A percentile compares a stretch with the other conserved stretches of the same genome.
These are phyloP conservation scores for Enteromius afrohamiltoni DNA, from an alignment of 2,797 vertebrate species.

Conservation along the genomic window DNA sequence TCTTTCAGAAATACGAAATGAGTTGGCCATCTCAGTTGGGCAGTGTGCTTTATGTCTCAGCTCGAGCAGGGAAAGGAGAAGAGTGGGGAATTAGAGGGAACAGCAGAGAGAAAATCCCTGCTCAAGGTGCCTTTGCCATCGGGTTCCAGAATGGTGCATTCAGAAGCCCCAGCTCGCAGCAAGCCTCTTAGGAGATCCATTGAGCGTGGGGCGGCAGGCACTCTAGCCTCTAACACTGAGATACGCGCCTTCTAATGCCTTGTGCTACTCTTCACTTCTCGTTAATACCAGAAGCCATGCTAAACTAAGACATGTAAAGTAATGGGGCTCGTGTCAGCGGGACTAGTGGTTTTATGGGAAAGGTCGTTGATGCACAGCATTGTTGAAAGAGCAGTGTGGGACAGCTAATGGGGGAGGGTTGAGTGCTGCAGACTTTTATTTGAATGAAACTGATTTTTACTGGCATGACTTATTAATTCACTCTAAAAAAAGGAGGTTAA, in stretches of 20 bases:
- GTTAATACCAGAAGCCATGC: constrained; percentile 48
- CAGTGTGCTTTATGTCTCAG: constrained; percentile 35
- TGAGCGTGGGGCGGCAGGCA: constrained; percentile 34
- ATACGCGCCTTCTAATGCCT: constrained; percentile 55
- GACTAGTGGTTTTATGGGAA: constrained; percentile 41
- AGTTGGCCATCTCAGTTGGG: constrained; percentile 36
- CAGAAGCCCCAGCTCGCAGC: constrained; percentile 46
- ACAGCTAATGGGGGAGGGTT: neutral
- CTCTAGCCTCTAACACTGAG: constrained; percentile 54
- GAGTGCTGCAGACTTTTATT: neutral
- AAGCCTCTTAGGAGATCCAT: constrained; percentile 59
- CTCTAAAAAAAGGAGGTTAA: neutral
- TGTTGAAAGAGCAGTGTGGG: neutral
- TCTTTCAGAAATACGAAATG: constrained; percentile 50
- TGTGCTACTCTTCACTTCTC: constrained; percentile 37
- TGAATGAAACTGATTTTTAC: neutral
- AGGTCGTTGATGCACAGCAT: constrained; percentile 14
- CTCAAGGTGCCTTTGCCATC: constrained; percentile 69
- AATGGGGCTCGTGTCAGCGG: constrained; percentile 46
- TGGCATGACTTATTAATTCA: constrained; percentile 12
- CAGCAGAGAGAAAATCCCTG: constrained; percentile 61
- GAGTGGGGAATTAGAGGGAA: constrained; percentile 57
- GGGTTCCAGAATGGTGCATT: constrained; percentile 57
- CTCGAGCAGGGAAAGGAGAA: constrained; percentile 49
- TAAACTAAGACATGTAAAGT: constrained; percentile 47